These are phyloP conservation scores for Anadara kagoshimensis DNA, from an alignment of 1,140 invertebrate genomes.

Conservation along the genomic window DNA sequence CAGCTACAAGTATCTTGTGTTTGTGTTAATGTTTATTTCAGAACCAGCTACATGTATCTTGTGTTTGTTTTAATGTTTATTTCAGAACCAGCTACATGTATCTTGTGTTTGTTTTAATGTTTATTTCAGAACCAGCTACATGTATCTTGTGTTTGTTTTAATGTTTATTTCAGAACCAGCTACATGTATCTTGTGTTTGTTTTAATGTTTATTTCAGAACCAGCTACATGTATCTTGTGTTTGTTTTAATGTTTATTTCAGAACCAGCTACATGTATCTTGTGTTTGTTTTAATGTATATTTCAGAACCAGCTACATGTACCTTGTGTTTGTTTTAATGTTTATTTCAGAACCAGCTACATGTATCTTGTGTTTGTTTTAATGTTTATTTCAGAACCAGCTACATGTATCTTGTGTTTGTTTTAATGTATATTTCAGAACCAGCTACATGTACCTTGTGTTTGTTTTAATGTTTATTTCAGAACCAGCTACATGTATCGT, in stretches of 20 bases:
- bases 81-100: constrained; percentile 87
- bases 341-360: constrained; percentile 82
- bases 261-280: constrained; percentile 90
- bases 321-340: constrained; percentile 86
- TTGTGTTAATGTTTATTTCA: constrained; percentile 77
- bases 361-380: constrained; percentile 93
- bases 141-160: constrained; percentile 93
- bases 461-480: constrained; percentile 77
- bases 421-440: constrained; percentile 75
- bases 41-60: constrained; percentile 90
- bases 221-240: constrained; percentile 93
- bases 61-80: constrained; percentile 82
- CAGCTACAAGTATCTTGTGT: constrained; percentile 93
- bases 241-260: constrained; percentile 77
- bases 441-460: constrained; percentile 93
- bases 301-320: constrained; percentile 87
- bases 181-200: constrained; percentile 93
- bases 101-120: constrained; percentile 86
- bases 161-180: constrained; percentile 80
- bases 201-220: constrained; percentile 75
- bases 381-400: constrained; percentile 80
- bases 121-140: constrained; percentile 82
- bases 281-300: constrained; percentile 82
- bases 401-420: constrained; percentile 93
- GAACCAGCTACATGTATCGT: constrained; percentile 91